phyloP scores from a whole-genome alignment of 2,888 invertebrate genomes.

The Drosophila engyochracea region DNA sequence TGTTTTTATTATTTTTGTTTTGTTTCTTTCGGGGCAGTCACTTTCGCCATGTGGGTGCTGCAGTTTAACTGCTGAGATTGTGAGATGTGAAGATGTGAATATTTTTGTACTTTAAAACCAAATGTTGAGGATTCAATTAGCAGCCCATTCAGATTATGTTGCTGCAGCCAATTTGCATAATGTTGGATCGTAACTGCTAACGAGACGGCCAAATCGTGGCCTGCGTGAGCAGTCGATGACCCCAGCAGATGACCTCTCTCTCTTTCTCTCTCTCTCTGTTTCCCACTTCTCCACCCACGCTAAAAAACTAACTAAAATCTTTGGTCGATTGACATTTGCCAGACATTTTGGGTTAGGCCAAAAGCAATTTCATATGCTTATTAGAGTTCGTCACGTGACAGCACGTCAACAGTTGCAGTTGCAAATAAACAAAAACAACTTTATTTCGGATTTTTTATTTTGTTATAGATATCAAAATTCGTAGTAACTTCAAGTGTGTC shows the following conservation, averaged over 20 bases:
- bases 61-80: slow-evolving; percentile 2
- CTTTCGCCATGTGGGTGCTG: slow-evolving; percentile 77
- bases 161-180: slow-evolving; percentile 42
- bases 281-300: background rate
- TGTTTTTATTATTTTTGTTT: slow-evolving; percentile 16
- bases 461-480: background rate
- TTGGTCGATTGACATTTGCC: slow-evolving; percentile 40
- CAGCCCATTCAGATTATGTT: slow-evolving; percentile 40
- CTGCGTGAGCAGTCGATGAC: slow-evolving; percentile 41
- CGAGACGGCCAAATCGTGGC: slow-evolving; percentile 45
- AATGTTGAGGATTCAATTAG: slow-evolving; percentile 57
- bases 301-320: slow-evolving; percentile 1
- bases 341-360: slow-evolving; percentile 42
- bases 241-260: slow-evolving; percentile 41
- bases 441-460: background rate
- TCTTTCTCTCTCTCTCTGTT: background rate
- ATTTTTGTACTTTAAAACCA: background rate
- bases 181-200: slow-evolving; percentile 14
- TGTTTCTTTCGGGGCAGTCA: slow-evolving; percentile 30
- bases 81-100: slow-evolving; percentile 15
- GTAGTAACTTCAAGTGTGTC: background rate
- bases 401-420: slow-evolving; percentile 3
- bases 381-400: slow-evolving; percentile 28
- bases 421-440: background rate
- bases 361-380: slow-evolving; percentile 44